These are phyloP conservation scores for Thecophora atra DNA, from an alignment of 2,888 invertebrate species.

Conservation along the genomic window DNA sequence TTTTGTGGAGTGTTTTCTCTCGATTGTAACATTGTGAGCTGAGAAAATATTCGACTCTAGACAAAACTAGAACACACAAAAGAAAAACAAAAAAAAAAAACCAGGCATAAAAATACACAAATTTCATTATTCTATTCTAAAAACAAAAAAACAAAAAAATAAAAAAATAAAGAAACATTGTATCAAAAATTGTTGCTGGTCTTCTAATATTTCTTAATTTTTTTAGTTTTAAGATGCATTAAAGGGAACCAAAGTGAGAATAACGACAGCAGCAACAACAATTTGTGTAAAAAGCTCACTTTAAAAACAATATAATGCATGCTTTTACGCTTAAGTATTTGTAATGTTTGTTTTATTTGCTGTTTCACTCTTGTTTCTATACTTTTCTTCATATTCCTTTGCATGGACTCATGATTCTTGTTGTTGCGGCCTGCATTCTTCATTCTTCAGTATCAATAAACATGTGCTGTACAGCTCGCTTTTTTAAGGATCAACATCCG, in stretches of 20 bases:
- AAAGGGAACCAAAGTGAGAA: not conserved
- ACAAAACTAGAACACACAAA: no score
- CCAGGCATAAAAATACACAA: no score
- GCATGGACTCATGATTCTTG: not conserved
- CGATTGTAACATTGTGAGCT: no score
- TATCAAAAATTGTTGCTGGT: no score
- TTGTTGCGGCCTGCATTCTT: not conserved
- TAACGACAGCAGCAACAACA: not conserved
- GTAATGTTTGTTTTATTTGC: not conserved
- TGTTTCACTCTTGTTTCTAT: not conserved
- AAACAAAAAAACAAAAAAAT: no score
- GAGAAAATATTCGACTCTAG: no score
- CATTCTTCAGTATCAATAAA: not conserved
- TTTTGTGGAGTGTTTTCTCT: no score
- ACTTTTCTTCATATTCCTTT: not conserved
- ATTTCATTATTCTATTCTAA: no score
- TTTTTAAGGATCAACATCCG: not conserved
- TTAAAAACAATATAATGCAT: not conserved
- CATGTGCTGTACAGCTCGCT: not conserved
- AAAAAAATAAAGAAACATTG: no score
- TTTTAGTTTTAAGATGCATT: no score
- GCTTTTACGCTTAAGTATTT: conserved; percentile 3
- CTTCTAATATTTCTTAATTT: no score
- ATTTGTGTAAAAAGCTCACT: not conserved
- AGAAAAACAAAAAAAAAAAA: no score